Evolutionary conservation across 2,797 vertebrate species (phyloP).

Genomic region (Takifugu ocellatus): DNA sequence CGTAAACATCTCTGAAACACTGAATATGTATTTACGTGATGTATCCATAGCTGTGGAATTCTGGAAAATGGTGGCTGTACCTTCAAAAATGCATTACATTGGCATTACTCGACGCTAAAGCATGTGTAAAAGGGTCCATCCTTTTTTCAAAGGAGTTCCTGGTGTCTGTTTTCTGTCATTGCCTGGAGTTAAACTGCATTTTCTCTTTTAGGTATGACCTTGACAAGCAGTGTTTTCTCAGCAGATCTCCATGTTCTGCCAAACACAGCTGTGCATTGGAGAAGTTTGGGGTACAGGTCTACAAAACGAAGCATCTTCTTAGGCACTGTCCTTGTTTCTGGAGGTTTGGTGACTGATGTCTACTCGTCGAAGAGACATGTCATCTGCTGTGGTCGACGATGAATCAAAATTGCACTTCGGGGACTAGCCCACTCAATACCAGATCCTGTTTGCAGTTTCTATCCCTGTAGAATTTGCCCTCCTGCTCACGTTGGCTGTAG

Average conservation of each 20-base stretch:
- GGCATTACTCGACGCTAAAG: constrained; percentile 40
- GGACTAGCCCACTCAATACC: constrained; percentile 21
- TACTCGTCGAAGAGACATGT: constrained; percentile 58
- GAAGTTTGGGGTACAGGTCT: constrained; percentile 84
- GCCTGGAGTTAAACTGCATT: constrained; percentile 82
- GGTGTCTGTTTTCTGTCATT: constrained; percentile 54
- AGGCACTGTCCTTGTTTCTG: constrained; percentile 74
- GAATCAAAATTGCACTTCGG: constrained; percentile 56
- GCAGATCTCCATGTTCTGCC: constrained; percentile 80
- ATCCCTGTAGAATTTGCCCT: constrained; percentile 25
- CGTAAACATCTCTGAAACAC: constrained; percentile 14
- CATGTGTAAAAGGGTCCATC: constrained; percentile 47
- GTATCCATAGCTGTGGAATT: constrained; percentile 33
- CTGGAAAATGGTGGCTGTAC: constrained; percentile 28
- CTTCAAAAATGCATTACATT: constrained; percentile 32
- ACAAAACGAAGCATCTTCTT: constrained; percentile 84
- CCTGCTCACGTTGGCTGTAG: constrained; percentile 26
- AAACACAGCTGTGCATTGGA: constrained; percentile 72
- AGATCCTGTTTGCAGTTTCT: constrained; percentile 41
- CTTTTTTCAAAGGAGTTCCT: constrained; percentile 46
- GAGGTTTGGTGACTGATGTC: constrained; percentile 66
- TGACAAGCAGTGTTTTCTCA: constrained; percentile 80
- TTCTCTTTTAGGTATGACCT: constrained; percentile 84
- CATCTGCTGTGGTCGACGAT: constrained; percentile 56
- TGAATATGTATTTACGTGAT: constrained; percentile 22